Conservation (phyloP, 2,888 invertebrate genomes). For the Lasioglossum lativentre region DNA sequence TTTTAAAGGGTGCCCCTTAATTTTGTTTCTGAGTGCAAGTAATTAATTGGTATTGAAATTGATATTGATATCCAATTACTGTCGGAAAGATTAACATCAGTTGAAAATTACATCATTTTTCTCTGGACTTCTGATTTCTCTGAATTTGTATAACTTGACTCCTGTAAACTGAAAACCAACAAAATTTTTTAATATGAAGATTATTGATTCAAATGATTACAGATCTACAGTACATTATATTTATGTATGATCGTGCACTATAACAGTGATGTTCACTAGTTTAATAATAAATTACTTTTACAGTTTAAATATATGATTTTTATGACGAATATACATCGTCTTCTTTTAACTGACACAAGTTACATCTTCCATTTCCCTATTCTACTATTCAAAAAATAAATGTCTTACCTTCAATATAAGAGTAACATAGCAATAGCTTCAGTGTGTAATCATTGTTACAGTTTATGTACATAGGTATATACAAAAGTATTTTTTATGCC, state of each 20-base stretch:
- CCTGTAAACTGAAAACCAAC: slow-evolving; percentile 55
- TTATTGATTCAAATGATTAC: background rate
- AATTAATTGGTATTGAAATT: background rate
- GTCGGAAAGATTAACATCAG: background rate
- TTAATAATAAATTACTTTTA: background rate
- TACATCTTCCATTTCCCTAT: background rate
- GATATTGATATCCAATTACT: background rate
- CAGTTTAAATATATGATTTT: background rate
- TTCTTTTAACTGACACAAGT: background rate
- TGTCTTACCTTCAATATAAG: slow-evolving; percentile 55
- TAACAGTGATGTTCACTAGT: background rate
- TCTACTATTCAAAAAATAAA: slow-evolving; percentile 4
- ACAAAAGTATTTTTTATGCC: slow-evolving; percentile 46
- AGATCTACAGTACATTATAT: background rate
- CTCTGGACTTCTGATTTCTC: slow-evolving; percentile 50
- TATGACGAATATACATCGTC: background rate
- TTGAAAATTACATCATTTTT: background rate
- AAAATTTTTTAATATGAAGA: slow-evolving; percentile 1
- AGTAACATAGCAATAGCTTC: slow-evolving; percentile 24
- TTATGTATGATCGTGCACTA: background rate
- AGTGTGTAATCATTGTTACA: slow-evolving; percentile 41
- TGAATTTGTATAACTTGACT: slow-evolving; percentile 54
- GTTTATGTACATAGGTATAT: slow-evolving; percentile 60
- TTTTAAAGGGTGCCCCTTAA: background rate
- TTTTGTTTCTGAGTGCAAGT: background rate